Percentiles rank a stretch among this genome's conserved stretches.
Evolutionary conservation across 1,140 invertebrate species (phyloP).

Genomic region (Acromyrmex heyeri): DNA sequence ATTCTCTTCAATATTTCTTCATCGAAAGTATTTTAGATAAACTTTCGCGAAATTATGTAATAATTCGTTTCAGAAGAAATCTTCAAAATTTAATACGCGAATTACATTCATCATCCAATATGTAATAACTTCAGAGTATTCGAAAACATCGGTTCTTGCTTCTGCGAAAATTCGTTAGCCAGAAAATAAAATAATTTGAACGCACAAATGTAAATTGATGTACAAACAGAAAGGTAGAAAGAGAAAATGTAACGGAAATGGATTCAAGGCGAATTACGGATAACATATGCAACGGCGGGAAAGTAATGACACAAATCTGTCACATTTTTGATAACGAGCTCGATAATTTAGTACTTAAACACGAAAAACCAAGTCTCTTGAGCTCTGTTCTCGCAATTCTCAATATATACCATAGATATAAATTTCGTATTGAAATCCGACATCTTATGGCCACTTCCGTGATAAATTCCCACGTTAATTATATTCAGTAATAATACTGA

Average conservation of each 20-base stretch:
- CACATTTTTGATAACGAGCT: not conserved
- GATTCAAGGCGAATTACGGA: slow-evolving; percentile 20
- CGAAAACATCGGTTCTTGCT: not conserved
- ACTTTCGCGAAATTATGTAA: not conserved
- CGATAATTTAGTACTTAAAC: slow-evolving; percentile 23
- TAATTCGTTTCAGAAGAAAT: no score
- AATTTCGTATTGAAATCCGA: not conserved
- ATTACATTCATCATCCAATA: no score
- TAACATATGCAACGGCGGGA: not conserved
- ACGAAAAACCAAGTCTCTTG: not conserved
- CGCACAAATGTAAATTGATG: slow-evolving; percentile 12
- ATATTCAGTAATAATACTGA: not conserved
- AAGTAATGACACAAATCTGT: not conserved
- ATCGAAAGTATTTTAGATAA: not conserved
- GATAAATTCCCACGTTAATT: slow-evolving; percentile 4
- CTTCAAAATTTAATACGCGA: no score
- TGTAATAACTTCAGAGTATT: not conserved
- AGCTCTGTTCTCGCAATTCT: not conserved
- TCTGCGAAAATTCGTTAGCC: not conserved
- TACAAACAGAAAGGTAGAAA: slow-evolving; percentile 7
- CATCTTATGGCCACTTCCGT: no score
- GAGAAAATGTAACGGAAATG: not conserved
- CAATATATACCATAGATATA: not conserved
- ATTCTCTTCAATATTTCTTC: not conserved
- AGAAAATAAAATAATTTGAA: not conserved